Evolutionary conservation across 2,797 vertebrate genomes (phyloP), one percentile per base, ranked within the genome.

Genomic region (Urophycis tenuis): DNA sequence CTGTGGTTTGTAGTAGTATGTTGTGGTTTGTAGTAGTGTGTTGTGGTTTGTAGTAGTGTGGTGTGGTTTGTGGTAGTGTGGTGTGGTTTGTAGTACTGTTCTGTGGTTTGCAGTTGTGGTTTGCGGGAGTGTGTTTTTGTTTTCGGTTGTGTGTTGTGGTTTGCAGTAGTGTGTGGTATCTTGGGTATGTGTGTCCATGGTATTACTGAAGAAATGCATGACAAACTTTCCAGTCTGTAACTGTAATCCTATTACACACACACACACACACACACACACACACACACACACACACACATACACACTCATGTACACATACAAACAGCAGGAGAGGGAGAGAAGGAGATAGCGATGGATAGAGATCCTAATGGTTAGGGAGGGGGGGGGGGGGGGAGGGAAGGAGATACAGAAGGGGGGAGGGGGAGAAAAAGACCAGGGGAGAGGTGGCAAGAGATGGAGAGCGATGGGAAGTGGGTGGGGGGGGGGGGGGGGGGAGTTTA

Each of bases 131-230:
- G 73, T 85, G 82, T 85, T 31, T 0, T 70, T 29, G 67, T 15
- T 22, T 70, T 3, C 1, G 22, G 53, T 60, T 1, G 53, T 60
- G 69, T 71, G 67, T 70, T 73, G 74, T 25, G 45, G 67, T 25
- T 17, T 71, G 31, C 5, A 7, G 15, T 71, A 33, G 71, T 35
- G 32, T 72, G 71, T 33, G 32, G 71, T 14, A 10, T 22, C 31
- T 39, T 82, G 78, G 80, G 71, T 84, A 75, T 86, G 81, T 73
- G 60, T 85, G 83, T 85, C 74, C 81, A 83, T 87, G 87, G 90
- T 90, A 90, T 92, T 90, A 88, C 87, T 86, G 80, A 79, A 88
- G 90, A 88, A 89, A 90, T 90, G 89, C 89, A 91, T 88, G 86
- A 88, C 85, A 88, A 85, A 85, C 86, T 90, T 91, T 91, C 87